Conservation (phyloP, 1,140 invertebrate species). For the Tetragnatha versicolor region DNA sequence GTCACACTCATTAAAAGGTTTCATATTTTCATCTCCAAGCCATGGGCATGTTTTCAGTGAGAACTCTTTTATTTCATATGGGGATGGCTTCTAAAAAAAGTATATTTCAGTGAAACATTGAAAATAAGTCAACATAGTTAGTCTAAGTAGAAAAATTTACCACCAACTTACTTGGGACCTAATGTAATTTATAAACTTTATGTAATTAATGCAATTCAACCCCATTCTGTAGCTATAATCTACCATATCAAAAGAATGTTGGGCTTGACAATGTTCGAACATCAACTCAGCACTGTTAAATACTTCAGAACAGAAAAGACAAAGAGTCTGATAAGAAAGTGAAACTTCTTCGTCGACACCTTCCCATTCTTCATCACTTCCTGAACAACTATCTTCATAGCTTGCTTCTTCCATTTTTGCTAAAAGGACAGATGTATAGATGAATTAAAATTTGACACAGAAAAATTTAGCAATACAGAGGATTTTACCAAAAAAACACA, state of each 20-base stretch:
- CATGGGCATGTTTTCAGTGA: conserved; percentile 43
- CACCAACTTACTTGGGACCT: conserved; percentile 68
- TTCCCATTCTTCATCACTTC: conserved; percentile 45
- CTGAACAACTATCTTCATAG: background rate
- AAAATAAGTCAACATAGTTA: too few relatives aligned
- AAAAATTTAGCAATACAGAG: too few relatives aligned
- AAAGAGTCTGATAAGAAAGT: conserved; percentile 74
- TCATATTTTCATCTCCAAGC: conserved; percentile 73
- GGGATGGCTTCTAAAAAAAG: conserved; percentile 34
- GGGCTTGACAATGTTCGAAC: conserved; percentile 66
- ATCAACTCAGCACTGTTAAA: conserved; percentile 63
- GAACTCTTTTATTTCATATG: conserved; percentile 21
- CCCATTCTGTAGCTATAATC: conserved; percentile 73
- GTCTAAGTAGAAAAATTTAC: background rate
- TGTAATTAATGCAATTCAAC: conserved; percentile 85
- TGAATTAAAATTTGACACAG: too few relatives aligned
- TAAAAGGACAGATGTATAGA: too few relatives aligned
- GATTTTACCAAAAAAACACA: too few relatives aligned
- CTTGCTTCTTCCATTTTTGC: conserved; percentile 1
- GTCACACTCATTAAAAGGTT: conserved; percentile 78
- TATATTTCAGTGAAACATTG: too few relatives aligned
- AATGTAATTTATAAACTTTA: conserved; percentile 88
- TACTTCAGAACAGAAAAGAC: conserved; percentile 69
- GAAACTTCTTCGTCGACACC: conserved; percentile 24
- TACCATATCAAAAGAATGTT: conserved; percentile 76